Base-by-base conservation (phyloP, 2,888 invertebrate genomes). In the Celastrina argiolus region DNA sequence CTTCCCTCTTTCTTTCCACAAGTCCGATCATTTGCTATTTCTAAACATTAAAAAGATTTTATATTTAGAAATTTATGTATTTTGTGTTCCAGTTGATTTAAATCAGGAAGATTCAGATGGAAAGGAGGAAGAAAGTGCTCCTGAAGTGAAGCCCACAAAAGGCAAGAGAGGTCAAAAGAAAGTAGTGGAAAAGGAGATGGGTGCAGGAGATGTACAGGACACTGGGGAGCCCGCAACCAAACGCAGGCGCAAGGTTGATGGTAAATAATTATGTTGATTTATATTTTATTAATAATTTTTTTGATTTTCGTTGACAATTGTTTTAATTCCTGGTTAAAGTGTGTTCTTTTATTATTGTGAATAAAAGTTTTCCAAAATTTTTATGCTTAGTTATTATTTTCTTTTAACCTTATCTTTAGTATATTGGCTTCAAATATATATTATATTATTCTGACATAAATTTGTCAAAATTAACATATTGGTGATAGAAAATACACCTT, bases 301-400 rank as follows among this genome's bases (percentile, higher is more conserved):
- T 61, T 66, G 26, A 22, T 67, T 70, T 65, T 68, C 64, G 65
- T 67, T 78, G 81, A 84, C 79, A 76, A 79, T 81, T 86, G 81
- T 84, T 84, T 80, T 75, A 71, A 81, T 78, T 81, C 81, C 80
- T 76, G 80, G 82, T 81, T 83, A 83, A 81, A 77, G 80, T 81
- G 81, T 83, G 82, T 83, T 82, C 76, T 80, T 81, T 82, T 82
- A 81, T 78, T 81, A 78, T 81, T 76, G 76, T 78, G 75, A 88
- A 88, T 89, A 89, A 89, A 74, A 76, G 78, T 83, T 85, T 83
- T 81, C 76, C 77, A 78, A 81, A 85, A 82, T 83, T 81, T 80
- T 77, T 80, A 76, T 81, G 75, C 78, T 79, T 68, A 61, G 65
- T 88, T 83, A 83, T 85, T 79, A 77, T 76, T 74, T 78, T 75